phyloP scores from a whole-genome alignment of 2,888 invertebrate species.

The Oscheius onirici region DNA sequence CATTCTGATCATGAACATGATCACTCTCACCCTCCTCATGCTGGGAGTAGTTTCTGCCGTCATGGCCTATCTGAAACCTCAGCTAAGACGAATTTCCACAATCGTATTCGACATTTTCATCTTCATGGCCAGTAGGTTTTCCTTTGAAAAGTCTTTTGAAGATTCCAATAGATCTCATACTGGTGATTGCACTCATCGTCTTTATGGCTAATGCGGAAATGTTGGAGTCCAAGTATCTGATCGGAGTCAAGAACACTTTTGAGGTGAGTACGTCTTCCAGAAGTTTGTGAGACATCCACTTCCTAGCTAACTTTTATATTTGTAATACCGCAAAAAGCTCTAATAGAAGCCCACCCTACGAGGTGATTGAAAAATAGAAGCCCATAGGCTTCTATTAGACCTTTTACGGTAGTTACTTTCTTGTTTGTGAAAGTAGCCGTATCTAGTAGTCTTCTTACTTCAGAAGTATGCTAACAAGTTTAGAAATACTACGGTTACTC shows the following conservation, averaged over 20 bases:
- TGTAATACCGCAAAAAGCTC: no score
- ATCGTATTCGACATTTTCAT: constrained; percentile 44
- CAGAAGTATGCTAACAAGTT: not conserved
- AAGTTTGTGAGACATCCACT: not conserved
- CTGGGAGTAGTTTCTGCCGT: constrained; percentile 47
- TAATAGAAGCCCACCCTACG: no score
- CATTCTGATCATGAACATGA: constrained; percentile 60
- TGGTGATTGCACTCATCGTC: constrained; percentile 62
- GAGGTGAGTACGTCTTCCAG: constrained; percentile 39
- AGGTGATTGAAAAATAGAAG: no score
- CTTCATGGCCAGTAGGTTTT: constrained; percentile 39
- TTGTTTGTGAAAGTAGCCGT: no score
- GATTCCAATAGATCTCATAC: constrained; percentile 50
- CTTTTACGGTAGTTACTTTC: no score
- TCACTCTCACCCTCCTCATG: constrained; percentile 49
- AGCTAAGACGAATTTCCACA: constrained; percentile 33
- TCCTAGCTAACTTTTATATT: not conserved
- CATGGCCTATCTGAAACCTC: constrained; percentile 53
- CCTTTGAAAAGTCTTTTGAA: not conserved
- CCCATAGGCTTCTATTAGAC: no score
- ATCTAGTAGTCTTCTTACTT: no score
- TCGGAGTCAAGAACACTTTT: constrained; percentile 67
- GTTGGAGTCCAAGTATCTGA: constrained; percentile 69
- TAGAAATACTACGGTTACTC: constrained; percentile 70
- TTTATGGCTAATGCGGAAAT: constrained; percentile 71